Percentiles rank a stretch among this genome's conserved stretches.
These are phyloP conservation scores for Glossophaga mutica DNA, from an alignment of 2,797 vertebrate genomes.

Conservation along the genomic window DNA sequence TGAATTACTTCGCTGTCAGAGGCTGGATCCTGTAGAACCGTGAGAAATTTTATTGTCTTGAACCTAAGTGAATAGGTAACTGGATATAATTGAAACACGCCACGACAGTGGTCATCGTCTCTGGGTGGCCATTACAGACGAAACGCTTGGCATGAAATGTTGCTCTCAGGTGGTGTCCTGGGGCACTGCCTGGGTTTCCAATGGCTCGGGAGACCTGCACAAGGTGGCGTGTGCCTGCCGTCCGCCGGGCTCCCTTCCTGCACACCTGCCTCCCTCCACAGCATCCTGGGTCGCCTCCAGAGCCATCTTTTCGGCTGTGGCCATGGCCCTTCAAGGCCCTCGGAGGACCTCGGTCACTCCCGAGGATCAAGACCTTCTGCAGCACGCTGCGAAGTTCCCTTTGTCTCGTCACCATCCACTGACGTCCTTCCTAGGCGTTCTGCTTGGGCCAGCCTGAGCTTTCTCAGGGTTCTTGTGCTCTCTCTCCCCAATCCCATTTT, in stretches of 20 bases:
- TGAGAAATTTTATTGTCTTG: neutral
- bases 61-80: neutral
- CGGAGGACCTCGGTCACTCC: neutral
- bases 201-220: neutral
- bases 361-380: neutral
- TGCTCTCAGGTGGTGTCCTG: neutral
- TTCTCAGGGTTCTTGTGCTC: neutral
- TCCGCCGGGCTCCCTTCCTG: neutral
- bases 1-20: neutral
- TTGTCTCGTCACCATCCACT: too few species aligned
- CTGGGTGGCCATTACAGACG: neutral
- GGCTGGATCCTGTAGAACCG: neutral
- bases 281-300: neutral
- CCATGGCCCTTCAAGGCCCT: neutral
- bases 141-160: neutral
- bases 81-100: neutral
- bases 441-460: neutral
- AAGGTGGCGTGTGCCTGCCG: too few species aligned
- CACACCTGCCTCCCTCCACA: neutral
- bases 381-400: fast-evolving
- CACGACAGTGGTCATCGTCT: neutral
- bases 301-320: neutral
- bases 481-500: neutral
- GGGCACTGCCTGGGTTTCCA: neutral
- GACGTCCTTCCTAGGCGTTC: neutral